phyloP scores from a whole-genome alignment of 2,888 invertebrate genomes.

The Orthosia cruda region DNA sequence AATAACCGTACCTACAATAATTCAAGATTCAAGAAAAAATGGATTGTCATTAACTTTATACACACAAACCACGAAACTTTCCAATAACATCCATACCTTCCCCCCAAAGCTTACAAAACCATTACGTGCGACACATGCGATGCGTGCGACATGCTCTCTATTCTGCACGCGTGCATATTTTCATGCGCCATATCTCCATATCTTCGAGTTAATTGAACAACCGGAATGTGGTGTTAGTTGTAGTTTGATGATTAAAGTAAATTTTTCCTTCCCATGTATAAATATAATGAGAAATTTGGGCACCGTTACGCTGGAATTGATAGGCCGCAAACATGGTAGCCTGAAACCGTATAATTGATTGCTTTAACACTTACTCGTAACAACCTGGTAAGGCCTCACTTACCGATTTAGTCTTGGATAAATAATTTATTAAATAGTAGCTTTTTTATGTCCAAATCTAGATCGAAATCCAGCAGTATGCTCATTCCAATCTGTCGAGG shows the following conservation, averaged over 20 bases:
- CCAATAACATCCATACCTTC: constrained; percentile 10
- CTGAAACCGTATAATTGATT: not conserved
- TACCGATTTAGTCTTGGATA: too few species aligned
- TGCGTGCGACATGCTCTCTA: constrained; percentile 39
- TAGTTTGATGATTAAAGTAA: constrained; percentile 11
- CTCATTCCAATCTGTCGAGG: too few species aligned
- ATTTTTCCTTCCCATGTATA: constrained; percentile 14
- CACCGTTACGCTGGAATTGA: constrained; percentile 1
- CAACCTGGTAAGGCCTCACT: too few species aligned
- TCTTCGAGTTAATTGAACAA: constrained; percentile 61
- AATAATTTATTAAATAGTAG: too few species aligned
- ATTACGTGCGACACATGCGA: constrained; percentile 48
- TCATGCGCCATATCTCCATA: constrained; percentile 48
- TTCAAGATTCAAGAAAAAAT: too few species aligned
- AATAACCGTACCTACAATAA: too few species aligned
- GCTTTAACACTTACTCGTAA: too few species aligned
- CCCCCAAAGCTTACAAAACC: not conserved
- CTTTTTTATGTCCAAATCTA: too few species aligned
- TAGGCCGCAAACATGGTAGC: not conserved
- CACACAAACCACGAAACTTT: constrained; percentile 19
- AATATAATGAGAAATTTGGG: constrained; percentile 26
- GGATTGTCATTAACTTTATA: too few species aligned
- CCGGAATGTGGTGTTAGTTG: constrained; percentile 40
- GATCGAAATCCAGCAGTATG: too few species aligned
- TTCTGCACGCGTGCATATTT: constrained; percentile 53